Percentiles rank a stretch among this genome's conserved stretches.
phyloP scores from a whole-genome alignment of 1,140 invertebrate genomes.

The Trachymyrmex cornetzi region DNA sequence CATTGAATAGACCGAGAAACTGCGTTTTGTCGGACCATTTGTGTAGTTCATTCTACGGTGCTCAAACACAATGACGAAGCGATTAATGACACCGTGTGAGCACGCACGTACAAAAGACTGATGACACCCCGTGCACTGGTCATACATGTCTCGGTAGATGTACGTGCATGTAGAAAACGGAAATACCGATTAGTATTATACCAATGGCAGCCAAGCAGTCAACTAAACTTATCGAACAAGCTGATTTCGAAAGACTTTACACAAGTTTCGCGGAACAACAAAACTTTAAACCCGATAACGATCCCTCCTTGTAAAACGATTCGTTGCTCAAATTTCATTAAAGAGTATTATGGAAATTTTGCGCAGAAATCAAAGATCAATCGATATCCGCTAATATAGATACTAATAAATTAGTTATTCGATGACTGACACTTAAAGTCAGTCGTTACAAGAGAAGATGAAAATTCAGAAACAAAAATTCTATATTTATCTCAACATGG shows the following conservation, averaged over 20 bases:
- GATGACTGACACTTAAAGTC: not conserved
- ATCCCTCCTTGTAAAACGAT: no score
- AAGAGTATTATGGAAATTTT: not conserved
- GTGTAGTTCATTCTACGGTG: slow-evolving; percentile 60
- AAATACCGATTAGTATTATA: slow-evolving; percentile 58
- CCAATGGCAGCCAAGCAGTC: not conserved
- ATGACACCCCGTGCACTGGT: not conserved
- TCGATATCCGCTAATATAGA: not conserved
- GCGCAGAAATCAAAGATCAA: not conserved
- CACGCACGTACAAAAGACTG: not conserved
- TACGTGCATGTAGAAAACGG: slow-evolving; percentile 44
- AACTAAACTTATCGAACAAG: slow-evolving; percentile 27
- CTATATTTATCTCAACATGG: slow-evolving; percentile 20
- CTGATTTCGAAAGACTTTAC: not conserved
- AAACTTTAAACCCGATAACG: not conserved
- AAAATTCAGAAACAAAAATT: slow-evolving; percentile 50
- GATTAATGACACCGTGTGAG: slow-evolving; percentile 58
- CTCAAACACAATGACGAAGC: slow-evolving; percentile 47
- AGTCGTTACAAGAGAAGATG: not conserved
- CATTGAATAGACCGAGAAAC: slow-evolving; percentile 68
- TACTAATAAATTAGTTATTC: slow-evolving; percentile 26
- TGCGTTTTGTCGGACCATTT: slow-evolving; percentile 72
- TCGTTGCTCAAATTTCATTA: not conserved
- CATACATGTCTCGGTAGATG: not conserved
- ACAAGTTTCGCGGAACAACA: not conserved